Evolutionary conservation across 92 coral and sea anemone species (phyloP), one percentile per base, ranked within the genome.

Genomic region (Umimayanthus kanabou): DNA sequence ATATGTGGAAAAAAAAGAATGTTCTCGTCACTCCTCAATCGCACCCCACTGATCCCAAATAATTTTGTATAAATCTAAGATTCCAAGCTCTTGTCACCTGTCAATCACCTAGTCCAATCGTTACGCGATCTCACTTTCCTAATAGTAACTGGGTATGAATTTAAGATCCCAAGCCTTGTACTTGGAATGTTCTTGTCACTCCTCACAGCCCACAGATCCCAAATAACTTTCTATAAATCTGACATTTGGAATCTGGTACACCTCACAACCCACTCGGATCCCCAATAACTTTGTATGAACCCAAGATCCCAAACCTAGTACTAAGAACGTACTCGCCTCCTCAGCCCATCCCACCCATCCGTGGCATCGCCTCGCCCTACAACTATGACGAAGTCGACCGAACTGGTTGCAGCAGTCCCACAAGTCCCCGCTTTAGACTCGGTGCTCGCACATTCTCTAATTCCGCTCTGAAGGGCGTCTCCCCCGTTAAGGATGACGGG

Each of bases 361-460:
- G 96, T 61, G 93, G 91, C 13, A 18, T 71, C 28, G 42, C 77
- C 42, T 92, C 94, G 16, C 94, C 98, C 26, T 85, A 94, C 28
- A 91, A 85, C 67, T 95, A 91, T 81, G 96, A 95, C 85, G 98
- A 92, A 61, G 85, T 91, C 16, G 94, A 92, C 76, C 87, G 77
- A 72, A 91, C 71, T 25, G 87, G 87, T 43, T 89, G 70, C 85
- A 82, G 90, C 74, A 85, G 88, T 69, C 86, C 89, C 43, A 96
- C 95, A 50, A 91, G 95, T n/a, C 96, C 92, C 28, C 94, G 93
- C 82, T 86, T 96, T 42, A 79, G 99, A 78, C 97, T 97, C 5
- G 99, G 99, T 55, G 91, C 96, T 89, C 94, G 99, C 85, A 95
- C 97, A 47, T 88, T 97, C 80, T 96, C 99, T 4, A 93, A 95